Conservation (phyloP, 2,797 vertebrate species). For the Characodon lateralis region DNA sequence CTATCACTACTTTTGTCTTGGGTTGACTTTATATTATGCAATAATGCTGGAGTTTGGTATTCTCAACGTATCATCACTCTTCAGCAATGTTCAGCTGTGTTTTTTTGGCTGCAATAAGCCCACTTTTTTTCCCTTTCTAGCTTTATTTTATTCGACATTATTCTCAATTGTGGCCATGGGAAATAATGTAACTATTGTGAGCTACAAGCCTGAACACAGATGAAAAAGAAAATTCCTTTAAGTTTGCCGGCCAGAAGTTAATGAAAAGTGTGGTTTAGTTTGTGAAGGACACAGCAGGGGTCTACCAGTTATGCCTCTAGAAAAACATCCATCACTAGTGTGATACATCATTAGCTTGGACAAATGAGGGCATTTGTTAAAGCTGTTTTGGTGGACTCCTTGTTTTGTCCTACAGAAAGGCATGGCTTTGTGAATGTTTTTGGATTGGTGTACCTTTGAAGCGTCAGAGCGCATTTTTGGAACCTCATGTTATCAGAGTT, state of each 20-base stretch:
- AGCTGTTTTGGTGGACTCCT: constrained; percentile 43
- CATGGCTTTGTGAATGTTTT: constrained; percentile 6
- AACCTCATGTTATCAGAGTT: constrained; percentile 43
- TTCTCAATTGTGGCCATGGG: background rate
- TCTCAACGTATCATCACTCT: background rate
- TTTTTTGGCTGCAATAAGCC: background rate
- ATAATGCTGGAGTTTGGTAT: background rate
- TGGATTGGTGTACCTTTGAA: background rate
- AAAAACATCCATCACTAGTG: constrained; percentile 44
- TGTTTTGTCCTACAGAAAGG: constrained; percentile 48
- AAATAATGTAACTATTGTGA: background rate
- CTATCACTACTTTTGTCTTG: background rate
- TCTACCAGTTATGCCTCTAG: constrained; percentile 52
- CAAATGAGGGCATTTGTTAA: constrained; percentile 51
- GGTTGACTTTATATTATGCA: background rate
- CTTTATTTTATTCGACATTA: background rate
- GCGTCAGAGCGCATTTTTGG: background rate
- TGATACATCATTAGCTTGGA: constrained; percentile 42
- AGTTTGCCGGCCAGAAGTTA: constrained; percentile 3
- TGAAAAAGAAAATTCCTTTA: background rate
- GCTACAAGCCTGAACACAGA: background rate
- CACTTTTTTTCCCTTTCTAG: background rate
- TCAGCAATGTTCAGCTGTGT: background rate
- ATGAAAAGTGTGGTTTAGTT: constrained; percentile 61
- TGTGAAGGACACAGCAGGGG: constrained; percentile 58